These are phyloP conservation scores for Drosophila tsacasi DNA, from an alignment of 1,140 invertebrate genomes.

Conservation along the genomic window DNA sequence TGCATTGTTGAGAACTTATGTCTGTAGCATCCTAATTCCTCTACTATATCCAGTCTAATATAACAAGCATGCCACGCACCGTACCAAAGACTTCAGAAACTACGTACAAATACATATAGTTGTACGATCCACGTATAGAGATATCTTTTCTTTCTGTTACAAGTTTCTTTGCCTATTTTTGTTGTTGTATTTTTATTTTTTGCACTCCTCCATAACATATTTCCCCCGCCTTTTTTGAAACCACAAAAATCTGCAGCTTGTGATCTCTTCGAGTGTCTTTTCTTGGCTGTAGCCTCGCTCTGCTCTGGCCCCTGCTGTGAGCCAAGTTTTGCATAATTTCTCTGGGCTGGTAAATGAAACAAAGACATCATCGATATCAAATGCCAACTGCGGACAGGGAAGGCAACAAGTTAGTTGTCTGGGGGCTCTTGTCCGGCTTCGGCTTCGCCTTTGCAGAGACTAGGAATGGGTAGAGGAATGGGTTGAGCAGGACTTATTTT, in stretches of 20 bases:
- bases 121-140: slow-evolving; percentile 46
- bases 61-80: slow-evolving; percentile 4
- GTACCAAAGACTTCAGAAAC: not conserved
- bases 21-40: too few relatives aligned
- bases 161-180: slow-evolving; percentile 46
- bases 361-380: slow-evolving; percentile 82
- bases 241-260: slow-evolving; percentile 54
- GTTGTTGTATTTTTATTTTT: not conserved
- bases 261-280: slow-evolving; percentile 35
- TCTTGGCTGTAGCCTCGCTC: slow-evolving; percentile 29
- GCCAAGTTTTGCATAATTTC: slow-evolving; percentile 56
- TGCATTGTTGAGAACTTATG: not conserved
- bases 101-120: slow-evolving; percentile 18
- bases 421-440: slow-evolving; percentile 66
- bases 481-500: slow-evolving; percentile 28
- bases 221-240: slow-evolving; percentile 25
- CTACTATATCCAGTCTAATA: not conserved
- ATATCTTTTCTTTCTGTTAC: slow-evolving; percentile 42
- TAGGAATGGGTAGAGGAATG: slow-evolving; percentile 3
- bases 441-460: slow-evolving; percentile 13
- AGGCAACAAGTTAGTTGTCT: slow-evolving; percentile 46
- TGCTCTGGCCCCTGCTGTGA: slow-evolving; percentile 45
- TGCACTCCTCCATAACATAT: slow-evolving; percentile 20
- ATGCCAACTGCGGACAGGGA: slow-evolving; percentile 54
- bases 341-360: slow-evolving; percentile 69